Evolutionary conservation across 2,888 invertebrate species (phyloP).

Genomic region (Trimorus sp.): DNA sequence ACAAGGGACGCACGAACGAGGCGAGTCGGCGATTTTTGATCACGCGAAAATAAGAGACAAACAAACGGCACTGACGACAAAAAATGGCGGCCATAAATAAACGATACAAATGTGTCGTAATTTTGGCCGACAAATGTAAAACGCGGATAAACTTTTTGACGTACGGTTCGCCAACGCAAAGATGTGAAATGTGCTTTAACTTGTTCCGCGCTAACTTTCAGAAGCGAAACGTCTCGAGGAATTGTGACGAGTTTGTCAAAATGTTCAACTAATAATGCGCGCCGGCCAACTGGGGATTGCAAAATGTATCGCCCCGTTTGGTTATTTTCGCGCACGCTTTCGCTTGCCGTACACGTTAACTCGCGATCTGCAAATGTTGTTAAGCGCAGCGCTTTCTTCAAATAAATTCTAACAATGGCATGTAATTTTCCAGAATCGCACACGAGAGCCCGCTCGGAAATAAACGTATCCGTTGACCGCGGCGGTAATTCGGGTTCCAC

Average conservation of each 20-base stretch:
- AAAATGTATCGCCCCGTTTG: slow-evolving; percentile 17
- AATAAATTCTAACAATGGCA: slow-evolving; percentile 18
- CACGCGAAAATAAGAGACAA: slow-evolving; percentile 1
- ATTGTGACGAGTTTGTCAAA: slow-evolving; percentile 46
- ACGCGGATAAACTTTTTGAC: slow-evolving; percentile 45
- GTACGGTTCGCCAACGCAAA: slow-evolving; percentile 19
- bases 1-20: no score
- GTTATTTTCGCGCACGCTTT: neutral
- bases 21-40: no score
- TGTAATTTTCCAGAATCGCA: slow-evolving; percentile 22
- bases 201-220: slow-evolving; percentile 40
- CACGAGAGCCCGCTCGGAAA: neutral
- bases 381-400: slow-evolving; percentile 5
- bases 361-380: neutral
- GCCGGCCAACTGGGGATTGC: slow-evolving; percentile 14
- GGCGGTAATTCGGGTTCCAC: slow-evolving; percentile 19
- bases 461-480: neutral
- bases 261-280: slow-evolving; percentile 39
- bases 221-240: slow-evolving; percentile 21
- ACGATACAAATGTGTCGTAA: slow-evolving; percentile 31
- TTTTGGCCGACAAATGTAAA: slow-evolving; percentile 38
- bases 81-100: slow-evolving; percentile 20
- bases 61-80: neutral
- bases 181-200: slow-evolving; percentile 43
- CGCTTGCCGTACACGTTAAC: neutral